Evolutionary conservation across 1,140 invertebrate genomes (phyloP), one percentile per base, ranked within the genome.

Genomic region (Bombus impatiens): DNA sequence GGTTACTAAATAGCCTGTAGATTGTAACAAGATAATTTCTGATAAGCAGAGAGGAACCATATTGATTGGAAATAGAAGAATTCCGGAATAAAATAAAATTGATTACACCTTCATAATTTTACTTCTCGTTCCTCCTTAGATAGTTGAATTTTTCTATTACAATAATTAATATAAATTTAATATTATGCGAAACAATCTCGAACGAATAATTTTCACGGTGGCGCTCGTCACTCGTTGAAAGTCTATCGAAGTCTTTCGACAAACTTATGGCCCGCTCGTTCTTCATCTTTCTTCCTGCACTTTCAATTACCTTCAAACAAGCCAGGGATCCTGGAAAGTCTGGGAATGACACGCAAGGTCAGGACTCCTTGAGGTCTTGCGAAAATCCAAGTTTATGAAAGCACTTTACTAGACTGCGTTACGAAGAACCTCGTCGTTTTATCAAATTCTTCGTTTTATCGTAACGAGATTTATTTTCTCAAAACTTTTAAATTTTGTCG

Each of bases 301-400:
- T 53, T 80, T 53, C 78, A 71, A 80, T 80, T 80, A 80, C 65
- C 35, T 22, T 40, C 18, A 10, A 47, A 67, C 32, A 12, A 47
- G 13, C 25, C 12, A 44, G 6, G 42, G 32, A 70, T 80, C 65
- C 65, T n/a, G 78, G 28, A 53, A 53, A 40, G 65, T 80, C 65
- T 80, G 62, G 22, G 18, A 80, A 80, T 68, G 78, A 70, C 78
- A 53, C 44, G 78, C 44, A 40, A 53, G 65, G 35, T 80, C 70
- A n/a, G 40, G 13, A 72, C 28, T 18, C 25, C 13, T 42, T 5
- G 70, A 44, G 37, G 42, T n/a, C 70, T 67, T n/a, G n/a, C 28
- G 25, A 42, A 37, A 15, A 42, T 42, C 70, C 28, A n/a, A 28
- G 25, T 72, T 72, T 42, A 72, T n/a, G 40, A 28, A 72, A 72